Evolutionary conservation across 2,797 vertebrate species (phyloP).

Genomic region (Thalassophryne amazonica): DNA sequence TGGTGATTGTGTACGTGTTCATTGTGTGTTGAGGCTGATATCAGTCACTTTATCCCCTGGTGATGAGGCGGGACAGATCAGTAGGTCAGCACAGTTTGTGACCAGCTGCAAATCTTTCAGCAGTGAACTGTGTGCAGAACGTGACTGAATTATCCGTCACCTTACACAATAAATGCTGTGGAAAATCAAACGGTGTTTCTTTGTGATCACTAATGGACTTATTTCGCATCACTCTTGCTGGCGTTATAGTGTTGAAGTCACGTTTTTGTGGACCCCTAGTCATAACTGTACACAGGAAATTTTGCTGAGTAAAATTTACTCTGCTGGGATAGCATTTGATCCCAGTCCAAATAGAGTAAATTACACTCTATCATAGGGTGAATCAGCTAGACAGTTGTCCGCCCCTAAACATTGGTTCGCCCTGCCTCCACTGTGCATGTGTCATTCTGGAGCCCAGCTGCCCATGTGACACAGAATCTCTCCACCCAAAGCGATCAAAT

Average conservation of each 20-base stretch:
- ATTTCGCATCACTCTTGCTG: slow-evolving; percentile 3
- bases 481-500: too few relatives aligned
- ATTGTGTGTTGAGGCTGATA: slow-evolving; percentile 56
- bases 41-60: slow-evolving; percentile 56
- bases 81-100: slow-evolving; percentile 54
- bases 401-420: too few relatives aligned
- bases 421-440: too few relatives aligned
- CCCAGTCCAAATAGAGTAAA: too few relatives aligned
- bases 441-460: too few relatives aligned
- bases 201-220: slow-evolving; percentile 13
- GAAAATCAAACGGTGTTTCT: slow-evolving; percentile 29
- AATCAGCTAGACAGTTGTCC: too few relatives aligned
- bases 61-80: slow-evolving; percentile 59
- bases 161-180: slow-evolving; percentile 46
- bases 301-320: too few relatives aligned
- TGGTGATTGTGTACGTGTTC: slow-evolving; percentile 11
- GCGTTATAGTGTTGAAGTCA: slow-evolving; percentile 4
- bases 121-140: slow-evolving; percentile 28
- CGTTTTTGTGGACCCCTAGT: slow-evolving; percentile 1
- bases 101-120: slow-evolving; percentile 44
- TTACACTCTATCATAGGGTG: too few relatives aligned
- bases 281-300: too few relatives aligned
- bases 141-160: slow-evolving; percentile 53
- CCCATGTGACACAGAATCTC: too few relatives aligned
- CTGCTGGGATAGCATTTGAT: too few relatives aligned